Conservation (phyloP, 2,113 vertebrate species). For the Donacobius atricapilla region DNA sequence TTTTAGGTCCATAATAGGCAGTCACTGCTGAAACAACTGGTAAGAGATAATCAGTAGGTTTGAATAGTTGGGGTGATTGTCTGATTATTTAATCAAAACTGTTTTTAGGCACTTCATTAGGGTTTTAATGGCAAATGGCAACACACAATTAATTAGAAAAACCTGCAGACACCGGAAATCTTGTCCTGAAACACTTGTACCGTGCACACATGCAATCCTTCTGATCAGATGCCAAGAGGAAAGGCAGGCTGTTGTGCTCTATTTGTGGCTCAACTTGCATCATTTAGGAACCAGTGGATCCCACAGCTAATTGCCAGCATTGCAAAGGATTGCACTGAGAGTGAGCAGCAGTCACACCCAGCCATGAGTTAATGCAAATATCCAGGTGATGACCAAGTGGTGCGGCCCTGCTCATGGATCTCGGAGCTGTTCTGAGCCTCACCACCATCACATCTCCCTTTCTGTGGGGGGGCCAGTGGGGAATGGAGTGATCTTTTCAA, state of each 20-base stretch:
- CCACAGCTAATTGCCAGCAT: neutral
- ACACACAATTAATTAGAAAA: constrained; percentile 23
- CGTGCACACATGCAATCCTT: neutral
- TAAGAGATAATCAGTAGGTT: constrained; percentile 11
- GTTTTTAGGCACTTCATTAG: constrained; percentile 4
- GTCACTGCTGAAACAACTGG: constrained; percentile 3
- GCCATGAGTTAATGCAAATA: neutral
- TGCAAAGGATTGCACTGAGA: neutral
- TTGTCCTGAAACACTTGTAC: neutral
- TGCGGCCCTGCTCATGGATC: neutral
- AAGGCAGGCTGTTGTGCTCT: neutral
- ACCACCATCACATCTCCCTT: neutral
- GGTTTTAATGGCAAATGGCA: constrained; percentile 15
- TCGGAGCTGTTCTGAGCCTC: neutral
- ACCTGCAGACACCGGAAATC: neutral
- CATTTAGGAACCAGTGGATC: neutral
- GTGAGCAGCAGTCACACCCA: neutral
- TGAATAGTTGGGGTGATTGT: constrained; percentile 3
- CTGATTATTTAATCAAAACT: constrained; percentile 45
- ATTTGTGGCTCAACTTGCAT: constrained; percentile 3
- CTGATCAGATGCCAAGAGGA: neutral
- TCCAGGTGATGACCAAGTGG: neutral
- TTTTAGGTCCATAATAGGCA: neutral
- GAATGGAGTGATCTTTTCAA: neutral
- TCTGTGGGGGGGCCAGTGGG: neutral